Percentiles rank a stretch among this genome's conserved stretches.
These are phyloP conservation scores for Dasypus novemcinctus DNA, from an alignment of 2,113 vertebrate genomes.

Conservation along the genomic window DNA sequence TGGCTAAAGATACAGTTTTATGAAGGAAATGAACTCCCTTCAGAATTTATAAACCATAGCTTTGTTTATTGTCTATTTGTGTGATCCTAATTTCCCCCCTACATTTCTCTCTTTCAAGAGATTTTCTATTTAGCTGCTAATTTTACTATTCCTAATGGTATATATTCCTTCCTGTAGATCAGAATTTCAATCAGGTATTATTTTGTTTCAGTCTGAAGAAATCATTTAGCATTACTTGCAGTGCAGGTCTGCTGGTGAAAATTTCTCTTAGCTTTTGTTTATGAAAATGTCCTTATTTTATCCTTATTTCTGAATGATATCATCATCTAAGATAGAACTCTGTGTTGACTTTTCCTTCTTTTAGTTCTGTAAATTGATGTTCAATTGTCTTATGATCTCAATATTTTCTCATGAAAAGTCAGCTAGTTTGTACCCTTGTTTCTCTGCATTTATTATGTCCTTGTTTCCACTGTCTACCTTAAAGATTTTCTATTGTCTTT, in stretches of 20 bases:
- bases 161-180: not conserved
- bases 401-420: not conserved
- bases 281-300: not conserved
- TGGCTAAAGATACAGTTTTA: not conserved
- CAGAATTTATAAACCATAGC: not conserved
- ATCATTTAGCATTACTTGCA: not conserved
- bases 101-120: not conserved
- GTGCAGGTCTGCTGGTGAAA: too few relatives aligned
- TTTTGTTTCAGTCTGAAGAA: not conserved
- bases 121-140: not conserved
- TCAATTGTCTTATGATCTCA: not conserved
- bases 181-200: not conserved
- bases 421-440: not conserved
- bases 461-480: too few relatives aligned
- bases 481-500: not conserved
- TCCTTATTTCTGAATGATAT: not conserved
- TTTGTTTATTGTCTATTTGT: not conserved
- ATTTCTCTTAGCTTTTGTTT: not conserved
- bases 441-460: not conserved
- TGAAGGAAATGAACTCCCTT: not conserved
- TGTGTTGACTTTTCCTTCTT: not conserved
- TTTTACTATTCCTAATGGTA: not conserved
- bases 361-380: not conserved
- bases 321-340: not conserved
- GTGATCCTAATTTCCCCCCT: not conserved